Evolutionary conservation across 2,888 invertebrate species (phyloP).

Genomic region (Apomyelois bistriatella): DNA sequence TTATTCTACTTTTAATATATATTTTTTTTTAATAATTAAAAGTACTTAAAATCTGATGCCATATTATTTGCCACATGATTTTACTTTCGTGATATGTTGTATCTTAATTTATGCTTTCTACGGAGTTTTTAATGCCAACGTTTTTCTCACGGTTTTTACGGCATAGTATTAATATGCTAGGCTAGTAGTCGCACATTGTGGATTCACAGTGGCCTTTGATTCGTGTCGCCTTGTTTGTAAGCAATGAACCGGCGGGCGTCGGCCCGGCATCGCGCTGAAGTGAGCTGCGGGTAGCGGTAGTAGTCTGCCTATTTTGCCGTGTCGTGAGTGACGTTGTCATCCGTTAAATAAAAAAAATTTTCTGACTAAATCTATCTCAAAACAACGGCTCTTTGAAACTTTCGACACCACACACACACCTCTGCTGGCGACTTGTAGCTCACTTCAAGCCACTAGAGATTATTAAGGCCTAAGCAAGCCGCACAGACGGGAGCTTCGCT

Average conservation of each 20-base stretch:
- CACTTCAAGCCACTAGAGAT: slow-evolving; percentile 35
- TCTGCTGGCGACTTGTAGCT: neutral
- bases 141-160: slow-evolving; percentile 41
- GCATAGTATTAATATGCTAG: slow-evolving; percentile 62
- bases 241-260: slow-evolving; percentile 49
- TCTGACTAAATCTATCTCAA: neutral
- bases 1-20: slow-evolving; percentile 49
- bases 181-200: slow-evolving; percentile 68
- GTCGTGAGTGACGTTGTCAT: neutral
- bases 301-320: neutral
- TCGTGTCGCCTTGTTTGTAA: slow-evolving; percentile 63
- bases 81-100: slow-evolving; percentile 74
- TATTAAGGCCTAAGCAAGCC: slow-evolving; percentile 20
- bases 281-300: neutral
- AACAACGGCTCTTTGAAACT: neutral
- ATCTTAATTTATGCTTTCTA: slow-evolving; percentile 63
- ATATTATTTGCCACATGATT: slow-evolving; percentile 77
- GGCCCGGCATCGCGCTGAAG: slow-evolving; percentile 20
- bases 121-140: slow-evolving; percentile 51
- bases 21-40: slow-evolving; percentile 34
- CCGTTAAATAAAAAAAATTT: neutral
- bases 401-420: neutral
- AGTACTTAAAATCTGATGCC: slow-evolving; percentile 78
- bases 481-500: neutral
- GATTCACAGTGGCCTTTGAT: slow-evolving; percentile 68